Base-by-base conservation (phyloP, 2,888 invertebrate genomes). In the Cerastoderma edule region DNA sequence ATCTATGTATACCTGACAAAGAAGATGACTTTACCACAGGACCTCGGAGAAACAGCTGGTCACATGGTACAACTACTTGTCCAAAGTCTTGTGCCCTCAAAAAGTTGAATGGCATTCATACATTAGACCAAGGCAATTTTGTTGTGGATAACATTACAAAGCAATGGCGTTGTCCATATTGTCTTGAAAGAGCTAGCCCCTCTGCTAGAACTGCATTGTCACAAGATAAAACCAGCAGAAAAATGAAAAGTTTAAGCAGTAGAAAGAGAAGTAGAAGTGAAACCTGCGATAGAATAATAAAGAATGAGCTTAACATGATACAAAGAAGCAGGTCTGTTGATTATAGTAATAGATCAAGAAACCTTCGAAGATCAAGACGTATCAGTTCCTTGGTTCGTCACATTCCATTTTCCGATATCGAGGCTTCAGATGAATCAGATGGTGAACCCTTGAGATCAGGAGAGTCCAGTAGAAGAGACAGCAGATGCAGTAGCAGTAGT, bases 291-390 rank as follows among this genome's bases (percentile, higher is more conserved):
- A 27, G 5, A 5, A 22, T 19, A 6, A 35, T 27, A 54, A 19
- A 35, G 19, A 19, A 27, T 16, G 22, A 54, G 28, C n/a, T 5
- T 19, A 57, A 67, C 22, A 22, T 27, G 16, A 30, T 68, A 1
- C 68, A 69, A 13, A 73, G 77, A 67, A 78, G 73, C 50, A 69
- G 63, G 22, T 78, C 77, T 28, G 67, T 54, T 54, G 75, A 68
- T 24, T 67, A 54, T n/a, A 63, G 63, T 6, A 28, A 27, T 5
- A 54, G 60, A 67, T 19, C 33, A 33, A 74, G 44, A 46, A 19
- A 39, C 10, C 39, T 54, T 8, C 27, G 27, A n/a, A 57, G 30
- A 16, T 28, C 54, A 30, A 54, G 48, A 30, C 71, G 70, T 63
- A 22, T 57, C 24, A 48, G 32, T 22, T 74, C 65, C 22, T 39